phyloP scores from a whole-genome alignment of 1,140 invertebrate genomes.

The Drosophila baimaii region DNA sequence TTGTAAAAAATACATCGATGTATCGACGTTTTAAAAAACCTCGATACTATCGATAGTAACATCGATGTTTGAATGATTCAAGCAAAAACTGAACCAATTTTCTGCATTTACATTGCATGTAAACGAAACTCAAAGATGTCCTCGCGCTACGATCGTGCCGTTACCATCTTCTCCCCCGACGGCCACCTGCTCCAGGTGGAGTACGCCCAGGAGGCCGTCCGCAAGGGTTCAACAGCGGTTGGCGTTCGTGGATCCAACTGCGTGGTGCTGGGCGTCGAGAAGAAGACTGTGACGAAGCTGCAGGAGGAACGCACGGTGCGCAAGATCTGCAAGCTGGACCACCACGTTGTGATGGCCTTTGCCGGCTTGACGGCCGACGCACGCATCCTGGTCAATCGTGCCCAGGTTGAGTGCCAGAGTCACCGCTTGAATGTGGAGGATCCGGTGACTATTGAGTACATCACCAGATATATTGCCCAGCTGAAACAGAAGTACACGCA shows the following conservation, averaged over 20 bases:
- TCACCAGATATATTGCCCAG: conserved; percentile 90
- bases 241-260: conserved; percentile 97
- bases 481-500: conserved; percentile 99
- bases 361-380: conserved; percentile 99
- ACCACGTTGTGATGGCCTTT: conserved; percentile 99
- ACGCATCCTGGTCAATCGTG: conserved; percentile 97
- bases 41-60: too few relatives aligned
- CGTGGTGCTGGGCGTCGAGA: conserved; percentile 99
- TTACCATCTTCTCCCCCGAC: conserved; percentile 99
- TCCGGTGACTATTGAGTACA: conserved; percentile 99
- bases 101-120: conserved; percentile 1
- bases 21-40: too few relatives aligned
- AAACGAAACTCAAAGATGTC: conserved; percentile 84
- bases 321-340: conserved; percentile 99
- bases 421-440: conserved; percentile 99
- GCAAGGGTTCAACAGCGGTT: conserved; percentile 99
- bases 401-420: conserved; percentile 99
- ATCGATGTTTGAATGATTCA: conserved; percentile 6
- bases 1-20: too few relatives aligned
- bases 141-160: conserved; percentile 98
- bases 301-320: conserved; percentile 99
- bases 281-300: conserved; percentile 99
- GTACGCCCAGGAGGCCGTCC: conserved; percentile 99
- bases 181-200: conserved; percentile 99
- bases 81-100: conserved; percentile 7